Conservation (phyloP, 1,140 invertebrate genomes). For the Euglossa dilemma region DNA sequence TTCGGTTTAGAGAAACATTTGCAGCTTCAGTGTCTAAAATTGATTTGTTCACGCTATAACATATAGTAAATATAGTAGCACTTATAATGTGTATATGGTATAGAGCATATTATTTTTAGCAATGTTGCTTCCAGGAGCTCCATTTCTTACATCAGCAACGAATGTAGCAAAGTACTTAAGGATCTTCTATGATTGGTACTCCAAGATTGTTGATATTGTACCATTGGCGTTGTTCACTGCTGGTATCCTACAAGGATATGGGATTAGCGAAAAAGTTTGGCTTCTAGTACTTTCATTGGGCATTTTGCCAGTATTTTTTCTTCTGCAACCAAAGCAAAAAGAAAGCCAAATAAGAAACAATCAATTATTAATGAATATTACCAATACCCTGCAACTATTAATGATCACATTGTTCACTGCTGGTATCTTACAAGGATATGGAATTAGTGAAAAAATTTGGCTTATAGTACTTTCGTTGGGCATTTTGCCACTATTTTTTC, state of each 20-base stretch:
- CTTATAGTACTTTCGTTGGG: conserved; percentile 69
- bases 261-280: conserved; percentile 68
- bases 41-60: conserved; percentile 26
- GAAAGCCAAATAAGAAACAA: conserved; percentile 70
- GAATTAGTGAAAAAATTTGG: conserved; percentile 68
- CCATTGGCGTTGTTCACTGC: conserved; percentile 76
- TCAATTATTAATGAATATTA: conserved; percentile 66
- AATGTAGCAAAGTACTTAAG: conserved; percentile 69
- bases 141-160: conserved; percentile 55
- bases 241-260: conserved; percentile 74
- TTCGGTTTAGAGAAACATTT: neutral
- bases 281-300: conserved; percentile 69
- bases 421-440: conserved; percentile 73
- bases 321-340: conserved; percentile 66
- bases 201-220: conserved; percentile 74
- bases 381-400: conserved; percentile 70
- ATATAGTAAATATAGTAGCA: conserved; percentile 4
- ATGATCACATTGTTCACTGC: conserved; percentile 61
- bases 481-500: conserved; percentile 72
- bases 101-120: conserved; percentile 22
- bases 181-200: conserved; percentile 77
- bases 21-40: neutral
- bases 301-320: conserved; percentile 72
- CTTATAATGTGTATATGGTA: neutral
- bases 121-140: conserved; percentile 68